Evolutionary conservation across 2,797 vertebrate species (phyloP), one percentile per base, ranked within the genome.

Genomic region (Mastacembelus armatus): DNA sequence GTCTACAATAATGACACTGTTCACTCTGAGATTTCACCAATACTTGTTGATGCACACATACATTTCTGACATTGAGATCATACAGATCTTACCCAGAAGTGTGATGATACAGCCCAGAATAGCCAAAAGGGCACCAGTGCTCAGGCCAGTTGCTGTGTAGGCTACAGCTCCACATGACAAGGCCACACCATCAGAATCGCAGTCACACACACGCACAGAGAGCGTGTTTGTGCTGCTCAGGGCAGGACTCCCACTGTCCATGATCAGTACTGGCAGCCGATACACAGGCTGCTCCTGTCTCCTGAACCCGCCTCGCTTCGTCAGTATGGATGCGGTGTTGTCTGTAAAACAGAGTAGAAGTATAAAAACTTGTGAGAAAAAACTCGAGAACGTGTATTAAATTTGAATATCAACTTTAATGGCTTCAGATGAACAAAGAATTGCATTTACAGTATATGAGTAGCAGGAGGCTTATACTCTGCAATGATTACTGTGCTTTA

Each of bases 161-260:
- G 97, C 97, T 84, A 97, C 95, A 0, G 96, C 95, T 9, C 96
- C 97, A 61, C 97, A 99, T 0, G 96, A 95, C 85, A 95, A 91
- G 36, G 95, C 94, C 30, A 93, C 74, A 0, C 96, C 95, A 0
- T 97, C 95, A 0, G 90, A 82, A 44, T 96, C 95, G 2, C 97
- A 99, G 54, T 96, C 95, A 11, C 97, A 99, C 65, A 99, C 97
- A 0, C 95, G 94, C 74, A 99, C 96, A 1, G 95, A 95, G 10
- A 99, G 95, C 0, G 96, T 98, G 77, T 97, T 98, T 22, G 96
- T 99, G 91, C 97, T 98, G 88, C 97, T 98, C 19, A 98, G 93
- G 0, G 96, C 93, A 1, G 97, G 97, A 2, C 91, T 95, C 4
- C 97, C 97, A 0, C 94, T 96, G 93, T 99, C 97, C 90, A 94